Evolutionary conservation across 1,140 invertebrate species (phyloP), one percentile per base, ranked within the genome.

Genomic region (Pseudomyrmex gracilis): DNA sequence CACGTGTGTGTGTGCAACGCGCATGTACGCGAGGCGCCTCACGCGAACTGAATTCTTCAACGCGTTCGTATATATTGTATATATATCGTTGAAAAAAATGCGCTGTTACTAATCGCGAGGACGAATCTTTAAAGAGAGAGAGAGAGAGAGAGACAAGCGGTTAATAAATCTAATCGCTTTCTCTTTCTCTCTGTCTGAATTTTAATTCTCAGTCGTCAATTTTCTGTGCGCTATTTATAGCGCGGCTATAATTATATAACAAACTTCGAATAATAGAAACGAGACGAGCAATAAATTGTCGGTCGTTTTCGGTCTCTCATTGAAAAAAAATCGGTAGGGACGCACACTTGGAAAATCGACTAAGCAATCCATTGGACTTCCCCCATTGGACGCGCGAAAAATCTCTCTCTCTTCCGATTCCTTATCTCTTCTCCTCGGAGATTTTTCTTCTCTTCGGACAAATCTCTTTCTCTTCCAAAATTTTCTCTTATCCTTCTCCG

Each of bases 11-110:
- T 53, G 15, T 15, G 15, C 15, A 24, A 34, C 34, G 34, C 34
- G 34, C 15, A n/a, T 20, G 13, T 24, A 15, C 24, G 20, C 34
- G 8, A 73, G 22, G 17, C 9, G 17, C 9, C 43, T 77, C 73
- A 77, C 61, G 61, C 73, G 17, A 77, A 66, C 24, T n/a, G 12
- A 77, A 53, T 77, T 53, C 20, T 34, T 15, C 58, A 20, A 24
- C 73, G 73, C 73, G 73, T n/a, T 24, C 45, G 43, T 34, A 7
- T 34, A n/a, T 24, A 24, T 24, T 34, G 7, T 5, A 34, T 34
- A 34, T 5, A 34, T 34, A 34, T 34, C 34, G 34, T 5, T 34
- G 34, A 0, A 7, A 7, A 61, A 45, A 47, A 24, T 43, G 20
- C 43, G 13, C 43, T 10, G 24, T 55, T 66, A 22, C 43, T 15